These are phyloP conservation scores for Jordanella pulchra DNA, from an alignment of 2,797 vertebrate genomes.

Conservation along the genomic window DNA sequence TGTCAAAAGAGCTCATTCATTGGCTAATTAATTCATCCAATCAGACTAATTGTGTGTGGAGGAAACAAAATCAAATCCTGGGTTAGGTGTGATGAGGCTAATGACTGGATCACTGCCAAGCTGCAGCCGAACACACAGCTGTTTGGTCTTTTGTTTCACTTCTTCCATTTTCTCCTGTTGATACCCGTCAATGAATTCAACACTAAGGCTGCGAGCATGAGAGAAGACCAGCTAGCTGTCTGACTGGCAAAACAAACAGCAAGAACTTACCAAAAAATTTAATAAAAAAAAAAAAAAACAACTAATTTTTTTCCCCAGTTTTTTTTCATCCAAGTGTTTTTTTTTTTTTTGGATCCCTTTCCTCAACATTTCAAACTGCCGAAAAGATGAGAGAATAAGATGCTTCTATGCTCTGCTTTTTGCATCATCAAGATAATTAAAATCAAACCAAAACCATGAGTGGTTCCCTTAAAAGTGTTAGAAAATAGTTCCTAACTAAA, in stretches of 20 bases:
- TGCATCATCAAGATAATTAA: background rate
- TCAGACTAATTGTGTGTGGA: slow-evolving; percentile 10
- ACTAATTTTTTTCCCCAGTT: background rate
- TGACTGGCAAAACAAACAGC: background rate
- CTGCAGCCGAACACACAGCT: slow-evolving; percentile 16
- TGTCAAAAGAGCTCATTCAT: slow-evolving; percentile 32
- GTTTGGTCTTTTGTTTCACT: slow-evolving; percentile 32
- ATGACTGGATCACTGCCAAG: slow-evolving; percentile 25
- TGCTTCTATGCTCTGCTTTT: slow-evolving; percentile 4
- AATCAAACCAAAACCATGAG: background rate
- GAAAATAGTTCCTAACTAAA: too few relatives aligned
- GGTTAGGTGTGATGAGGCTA: slow-evolving; percentile 36
- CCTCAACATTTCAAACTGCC: background rate
- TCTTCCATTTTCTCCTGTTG: background rate
- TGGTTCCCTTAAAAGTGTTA: too few relatives aligned
- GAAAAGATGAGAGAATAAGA: slow-evolving; percentile 20
- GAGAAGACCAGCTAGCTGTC: background rate
- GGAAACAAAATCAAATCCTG: slow-evolving; percentile 19
- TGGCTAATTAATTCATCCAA: slow-evolving; percentile 15
- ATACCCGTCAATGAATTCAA: slow-evolving; percentile 17
- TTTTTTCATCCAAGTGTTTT: background rate
- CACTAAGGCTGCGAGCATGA: background rate
- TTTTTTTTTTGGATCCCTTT: slow-evolving; percentile 4
- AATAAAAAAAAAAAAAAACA: background rate
- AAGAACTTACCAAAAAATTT: background rate